These are phyloP conservation scores for Heterodera filipjevi DNA, from an alignment of 2,888 invertebrate genomes.

Conservation along the genomic window DNA sequence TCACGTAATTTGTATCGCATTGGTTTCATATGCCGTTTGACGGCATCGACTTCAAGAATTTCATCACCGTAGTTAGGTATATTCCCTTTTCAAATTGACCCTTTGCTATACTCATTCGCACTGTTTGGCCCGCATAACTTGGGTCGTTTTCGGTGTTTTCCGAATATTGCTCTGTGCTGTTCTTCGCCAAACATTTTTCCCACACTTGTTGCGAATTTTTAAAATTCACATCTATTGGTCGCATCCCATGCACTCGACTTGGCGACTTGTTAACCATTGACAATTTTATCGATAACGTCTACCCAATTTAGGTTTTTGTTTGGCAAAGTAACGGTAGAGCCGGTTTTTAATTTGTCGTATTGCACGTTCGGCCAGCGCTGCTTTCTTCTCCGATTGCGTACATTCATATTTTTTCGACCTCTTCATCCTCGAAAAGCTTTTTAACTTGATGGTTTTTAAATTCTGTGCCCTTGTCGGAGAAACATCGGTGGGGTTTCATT, in stretches of 20 bases:
- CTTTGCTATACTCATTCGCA: constrained; percentile 13
- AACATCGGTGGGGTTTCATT: constrained; percentile 26
- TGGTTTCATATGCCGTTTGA: constrained; percentile 5
- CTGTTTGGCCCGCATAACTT: constrained; percentile 12
- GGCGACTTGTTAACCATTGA: constrained; percentile 12
- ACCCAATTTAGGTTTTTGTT: background rate
- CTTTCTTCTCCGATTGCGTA: constrained; percentile 20
- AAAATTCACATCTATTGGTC: constrained; percentile 23
- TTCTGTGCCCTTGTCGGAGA: constrained; percentile 24
- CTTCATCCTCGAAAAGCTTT: constrained; percentile 18
- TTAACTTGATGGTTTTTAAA: constrained; percentile 16
- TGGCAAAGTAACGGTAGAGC: constrained; percentile 15
- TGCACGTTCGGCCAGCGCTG: constrained; percentile 22
- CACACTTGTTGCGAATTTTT: constrained; percentile 18
- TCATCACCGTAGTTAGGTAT: constrained; percentile 19
- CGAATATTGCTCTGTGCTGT: background rate
- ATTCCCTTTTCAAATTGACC: constrained; percentile 8
- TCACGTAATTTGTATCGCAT: constrained; percentile 11
- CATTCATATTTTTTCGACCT: constrained; percentile 18
- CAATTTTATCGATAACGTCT: constrained; percentile 13
- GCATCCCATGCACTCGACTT: constrained; percentile 13
- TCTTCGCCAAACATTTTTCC: constrained; percentile 13
- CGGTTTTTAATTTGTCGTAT: constrained; percentile 20
- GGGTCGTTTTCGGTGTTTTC: background rate
- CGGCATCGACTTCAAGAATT: background rate